These are phyloP conservation scores for Venustoraphidia nigricollis DNA, from an alignment of 2,888 invertebrate species.

Conservation along the genomic window DNA sequence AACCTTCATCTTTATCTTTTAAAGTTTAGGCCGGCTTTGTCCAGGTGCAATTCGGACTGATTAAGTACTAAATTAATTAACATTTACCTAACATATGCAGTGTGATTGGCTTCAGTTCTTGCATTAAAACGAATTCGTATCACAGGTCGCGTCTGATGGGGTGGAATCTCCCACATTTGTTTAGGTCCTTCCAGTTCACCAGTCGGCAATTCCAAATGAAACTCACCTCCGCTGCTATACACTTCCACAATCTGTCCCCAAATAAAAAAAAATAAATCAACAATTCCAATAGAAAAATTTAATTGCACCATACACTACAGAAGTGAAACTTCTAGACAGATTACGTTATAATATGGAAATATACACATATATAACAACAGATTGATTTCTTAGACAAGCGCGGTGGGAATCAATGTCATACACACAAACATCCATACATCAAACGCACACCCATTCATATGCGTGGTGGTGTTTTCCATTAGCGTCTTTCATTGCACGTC, in stretches of 20 bases:
- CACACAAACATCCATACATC: no score
- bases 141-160: constrained; percentile 73
- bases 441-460: no score
- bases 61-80: neutral
- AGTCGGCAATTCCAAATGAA: constrained; percentile 72
- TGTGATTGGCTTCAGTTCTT: constrained; percentile 62
- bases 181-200: constrained; percentile 66
- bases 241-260: constrained; percentile 51
- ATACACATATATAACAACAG: no score
- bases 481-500: no score
- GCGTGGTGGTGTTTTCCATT: no score
- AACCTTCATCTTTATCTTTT: no score
- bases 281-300: neutral
- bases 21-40: no score
- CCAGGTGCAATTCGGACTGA: no score
- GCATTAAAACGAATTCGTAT: constrained; percentile 74
- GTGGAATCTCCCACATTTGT: constrained; percentile 80
- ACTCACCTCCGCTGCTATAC: constrained; percentile 78
- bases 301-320: neutral
- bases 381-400: no score
- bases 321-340: no score
- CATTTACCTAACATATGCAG: constrained; percentile 59
- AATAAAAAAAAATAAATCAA: constrained; percentile 9
- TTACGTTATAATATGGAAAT: no score
- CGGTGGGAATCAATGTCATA: no score